These are phyloP conservation scores for Rhagium mordax DNA, from an alignment of 2,888 invertebrate genomes.

Conservation along the genomic window DNA sequence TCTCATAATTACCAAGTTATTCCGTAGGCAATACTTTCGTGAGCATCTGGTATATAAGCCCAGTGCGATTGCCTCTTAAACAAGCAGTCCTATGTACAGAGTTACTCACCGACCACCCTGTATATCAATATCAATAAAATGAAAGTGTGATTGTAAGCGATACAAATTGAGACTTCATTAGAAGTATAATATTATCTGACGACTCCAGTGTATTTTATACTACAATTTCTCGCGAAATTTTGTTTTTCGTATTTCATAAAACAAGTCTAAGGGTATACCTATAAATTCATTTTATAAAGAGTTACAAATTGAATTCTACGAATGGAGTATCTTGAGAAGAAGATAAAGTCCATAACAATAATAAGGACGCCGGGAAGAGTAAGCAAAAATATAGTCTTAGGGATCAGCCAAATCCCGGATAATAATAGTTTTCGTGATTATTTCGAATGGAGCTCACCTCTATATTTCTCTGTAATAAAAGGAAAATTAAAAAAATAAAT, in stretches of 20 bases:
- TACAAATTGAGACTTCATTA: too few relatives aligned
- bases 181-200: neutral
- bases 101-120: too few relatives aligned
- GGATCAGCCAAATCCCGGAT: conserved; percentile 46
- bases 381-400: conserved; percentile 45
- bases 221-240: neutral
- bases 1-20: too few relatives aligned
- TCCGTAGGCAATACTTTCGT: too few relatives aligned
- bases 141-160: too few relatives aligned
- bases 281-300: conserved; percentile 25
- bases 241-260: neutral
- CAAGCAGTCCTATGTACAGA: too few relatives aligned
- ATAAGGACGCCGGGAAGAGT: conserved; percentile 37
- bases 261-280: neutral
- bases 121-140: too few relatives aligned
- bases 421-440: conserved; percentile 12
- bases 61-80: too few relatives aligned
- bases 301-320: conserved; percentile 38
- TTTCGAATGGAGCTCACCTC: neutral
- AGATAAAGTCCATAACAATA: conserved; percentile 40
- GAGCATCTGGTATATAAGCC: too few relatives aligned
- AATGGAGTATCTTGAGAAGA: conserved; percentile 32
- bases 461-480: conserved; percentile 9
- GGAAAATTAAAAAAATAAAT: conserved; percentile 34
- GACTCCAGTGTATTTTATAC: neutral